A percentile compares a stretch with the other conserved stretches of the same genome.
phyloP scores from a whole-genome alignment of 2,113 vertebrate genomes.

The Tenrec ecaudatus region DNA sequence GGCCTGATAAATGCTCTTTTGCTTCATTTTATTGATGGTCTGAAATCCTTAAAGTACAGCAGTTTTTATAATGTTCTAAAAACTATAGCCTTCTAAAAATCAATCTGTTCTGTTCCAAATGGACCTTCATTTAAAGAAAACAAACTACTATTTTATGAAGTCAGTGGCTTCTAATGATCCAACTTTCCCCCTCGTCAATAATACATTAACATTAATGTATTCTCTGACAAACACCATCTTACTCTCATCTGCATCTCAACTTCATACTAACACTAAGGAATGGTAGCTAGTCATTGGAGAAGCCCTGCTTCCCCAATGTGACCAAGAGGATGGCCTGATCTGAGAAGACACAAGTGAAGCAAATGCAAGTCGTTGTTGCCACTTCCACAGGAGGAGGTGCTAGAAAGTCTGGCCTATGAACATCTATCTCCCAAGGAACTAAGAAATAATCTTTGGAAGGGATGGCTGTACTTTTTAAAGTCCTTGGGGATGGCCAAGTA shows the following conservation, averaged over 20 bases:
- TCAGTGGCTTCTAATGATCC: neutral
- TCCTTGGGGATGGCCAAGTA: no score
- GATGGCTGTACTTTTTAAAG: neutral
- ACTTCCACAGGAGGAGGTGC: neutral
- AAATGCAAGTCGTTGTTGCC: neutral
- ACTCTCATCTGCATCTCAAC: neutral
- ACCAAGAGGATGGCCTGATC: neutral
- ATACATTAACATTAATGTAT: neutral
- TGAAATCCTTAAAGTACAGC: slow-evolving; percentile 11
- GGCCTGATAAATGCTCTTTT: neutral
- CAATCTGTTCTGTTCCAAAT: neutral
- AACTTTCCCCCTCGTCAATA: neutral
- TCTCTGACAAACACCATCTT: slow-evolving; percentile 26
- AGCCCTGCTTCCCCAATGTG: neutral
- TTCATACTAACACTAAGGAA: neutral
- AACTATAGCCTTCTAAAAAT: neutral
- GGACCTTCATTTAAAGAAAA: neutral
- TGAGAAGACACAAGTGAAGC: neutral
- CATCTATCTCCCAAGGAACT: neutral
- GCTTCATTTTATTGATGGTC: neutral
- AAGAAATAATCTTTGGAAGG: neutral
- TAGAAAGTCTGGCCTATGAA: neutral
- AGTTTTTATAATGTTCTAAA: neutral
- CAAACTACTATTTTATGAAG: neutral
- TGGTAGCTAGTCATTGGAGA: neutral